Evolutionary conservation across 2,113 vertebrate species (phyloP).

Genomic region (Formicarius rufipectus): DNA sequence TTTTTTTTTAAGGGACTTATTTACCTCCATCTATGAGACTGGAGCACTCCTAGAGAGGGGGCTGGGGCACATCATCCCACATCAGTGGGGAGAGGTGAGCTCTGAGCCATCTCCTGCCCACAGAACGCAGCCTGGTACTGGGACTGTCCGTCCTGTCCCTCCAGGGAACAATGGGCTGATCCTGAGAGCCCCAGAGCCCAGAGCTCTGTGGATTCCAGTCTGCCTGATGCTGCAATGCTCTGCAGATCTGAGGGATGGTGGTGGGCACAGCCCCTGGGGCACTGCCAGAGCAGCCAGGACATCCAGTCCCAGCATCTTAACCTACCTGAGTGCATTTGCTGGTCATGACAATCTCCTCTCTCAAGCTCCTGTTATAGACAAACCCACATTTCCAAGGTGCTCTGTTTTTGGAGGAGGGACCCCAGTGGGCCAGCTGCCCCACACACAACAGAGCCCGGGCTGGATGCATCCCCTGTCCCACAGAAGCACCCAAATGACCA

Average conservation of each 20-base stretch:
- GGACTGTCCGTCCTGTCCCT: not conserved
- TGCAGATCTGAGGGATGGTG: fast-evolving
- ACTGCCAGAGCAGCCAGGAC: not conserved
- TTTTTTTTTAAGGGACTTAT: not conserved
- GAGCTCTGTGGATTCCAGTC: fast-evolving
- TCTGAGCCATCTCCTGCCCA: not conserved
- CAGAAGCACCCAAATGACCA: not conserved
- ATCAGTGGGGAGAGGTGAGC: not conserved
- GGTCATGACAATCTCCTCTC: not conserved
- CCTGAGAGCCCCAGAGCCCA: not conserved
- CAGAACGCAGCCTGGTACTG: not conserved
- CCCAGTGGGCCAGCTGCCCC: fast-evolving
- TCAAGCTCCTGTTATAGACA: not conserved
- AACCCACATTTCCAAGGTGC: not conserved
- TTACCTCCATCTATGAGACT: not conserved
- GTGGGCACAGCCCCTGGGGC: not conserved
- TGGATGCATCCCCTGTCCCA: fast-evolving
- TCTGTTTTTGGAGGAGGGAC: not conserved
- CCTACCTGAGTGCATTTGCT: fast-evolving
- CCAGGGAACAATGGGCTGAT: not conserved
- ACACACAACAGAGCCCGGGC: not conserved
- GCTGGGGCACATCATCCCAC: not conserved
- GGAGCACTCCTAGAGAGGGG: not conserved
- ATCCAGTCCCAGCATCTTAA: fast-evolving
- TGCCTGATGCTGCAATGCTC: not conserved